Evolutionary conservation across 1,140 invertebrate species (phyloP), one percentile per base, ranked within the genome.

Genomic region (Drosophila jambulina): DNA sequence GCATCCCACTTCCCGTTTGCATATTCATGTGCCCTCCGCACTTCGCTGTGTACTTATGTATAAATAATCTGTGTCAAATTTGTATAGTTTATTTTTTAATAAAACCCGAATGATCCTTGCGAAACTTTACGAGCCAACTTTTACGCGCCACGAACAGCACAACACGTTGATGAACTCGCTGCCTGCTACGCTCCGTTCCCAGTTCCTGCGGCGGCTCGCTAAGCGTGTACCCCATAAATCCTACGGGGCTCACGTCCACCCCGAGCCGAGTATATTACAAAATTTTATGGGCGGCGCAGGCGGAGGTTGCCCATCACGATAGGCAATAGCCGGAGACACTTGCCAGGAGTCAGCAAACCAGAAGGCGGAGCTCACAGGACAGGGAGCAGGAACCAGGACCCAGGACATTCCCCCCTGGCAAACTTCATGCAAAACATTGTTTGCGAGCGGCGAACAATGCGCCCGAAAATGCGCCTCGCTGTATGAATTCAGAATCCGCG

Each of bases 1-100:
- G 29, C 29, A 53, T 19, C 23, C 67, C 58, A 48, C 58, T 62
- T 49, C 42, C 64, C 53, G 69, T 74, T 79, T 79, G 62, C 83
- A 78, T 62, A 80, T 76, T 68, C 74, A 69, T 69, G 56, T 38
- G 53, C 42, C 25, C 64, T 21, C 42, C 68, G 49, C 40, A 70
- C 64, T 69, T 71, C n/a, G 38, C 34, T 62, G 51, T 54, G 61
- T 70, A 78, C 65, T 77, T 77, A 77, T 77, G 63, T 87, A 83
- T 77, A 80, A 65, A 83, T 87, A 80, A 87, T 80, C 76, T 87
- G 61, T 88, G 80, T 87, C 82, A 87, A 87, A 87, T 88, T 87
- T 87, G 84, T 87, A 90, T 88, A 84, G 84, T 88, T 84, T 88
- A 81, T 88, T 87, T 87, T 87, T 87, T 87, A 87, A 87, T 87